Evolutionary conservation across 2,888 invertebrate genomes (phyloP), one percentile per base, ranked within the genome.

Genomic region (Ariolimax columbianus): DNA sequence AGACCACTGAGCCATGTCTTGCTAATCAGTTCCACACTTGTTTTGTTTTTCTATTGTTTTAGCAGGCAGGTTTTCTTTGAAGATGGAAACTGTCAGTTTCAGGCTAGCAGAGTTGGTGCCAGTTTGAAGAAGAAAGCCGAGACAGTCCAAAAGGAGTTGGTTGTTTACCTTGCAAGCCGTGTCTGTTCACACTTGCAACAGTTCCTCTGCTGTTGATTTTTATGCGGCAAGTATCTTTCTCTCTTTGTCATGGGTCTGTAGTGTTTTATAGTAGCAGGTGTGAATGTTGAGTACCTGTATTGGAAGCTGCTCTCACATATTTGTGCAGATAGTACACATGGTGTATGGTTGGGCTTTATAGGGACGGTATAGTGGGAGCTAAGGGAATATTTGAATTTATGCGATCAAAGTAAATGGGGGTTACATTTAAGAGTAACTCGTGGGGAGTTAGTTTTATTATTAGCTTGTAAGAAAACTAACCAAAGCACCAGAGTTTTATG

Each of bases 181-280:
- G 36, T 77, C 83, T 83, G 77, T 84, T 77, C 43, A 75, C 73
- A 43, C 59, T 77, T 80, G 82, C 87, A 86, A 86, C 88, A 88
- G 87, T 88, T 84, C 86, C 79, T 77, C 84, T 84, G 88, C 88
- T 88, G 87, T 87, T 86, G 86, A 82, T 51, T 87, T 80, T 85
- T 63, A 87, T 88, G 88, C 86, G 89, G 89, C 89, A 89, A 89
- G 89, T 89, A 88, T 89, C 88, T 88, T 87, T 88, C 82, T 87
- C 82, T 88, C 88, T 88, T 87, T 87, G 82, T 84, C 84, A 80
- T 86, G 84, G 87, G 81, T 84, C 88, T 85, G 75, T 81, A 81
- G 77, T 85, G 81, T 68, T 81, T 81, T 81, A 73, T 63, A 68
- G 66, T 68, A 30, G 30, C 23, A 68, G 19, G 40, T 51, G 68